Evolutionary conservation across 92 coral and sea anemone species (phyloP).

Genomic region (Porites evermanni): DNA sequence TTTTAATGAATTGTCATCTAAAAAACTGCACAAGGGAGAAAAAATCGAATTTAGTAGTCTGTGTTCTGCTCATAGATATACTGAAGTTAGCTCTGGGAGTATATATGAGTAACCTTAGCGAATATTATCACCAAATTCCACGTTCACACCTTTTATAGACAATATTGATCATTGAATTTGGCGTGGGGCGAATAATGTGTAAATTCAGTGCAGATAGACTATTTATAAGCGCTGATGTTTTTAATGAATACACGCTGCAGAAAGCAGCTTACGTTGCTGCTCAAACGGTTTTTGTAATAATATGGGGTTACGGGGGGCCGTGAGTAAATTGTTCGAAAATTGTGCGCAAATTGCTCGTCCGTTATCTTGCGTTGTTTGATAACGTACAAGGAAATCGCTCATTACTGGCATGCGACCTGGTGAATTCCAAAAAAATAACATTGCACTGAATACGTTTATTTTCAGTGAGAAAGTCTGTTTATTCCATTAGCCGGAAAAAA

Average conservation of each 20-base stretch:
- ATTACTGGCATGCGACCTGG: constrained; percentile 25
- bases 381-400: constrained; percentile 40
- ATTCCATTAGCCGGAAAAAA: constrained; percentile 51
- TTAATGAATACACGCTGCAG: not conserved
- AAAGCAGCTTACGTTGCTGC: not conserved
- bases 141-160: constrained; percentile 2
- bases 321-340: constrained; percentile 43
- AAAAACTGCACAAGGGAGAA: too few relatives aligned
- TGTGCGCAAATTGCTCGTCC: constrained; percentile 45
- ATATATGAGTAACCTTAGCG: not conserved
- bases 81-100: too few relatives aligned
- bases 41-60: too few relatives aligned
- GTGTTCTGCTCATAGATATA: too few relatives aligned
- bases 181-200: not conserved
- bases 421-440: constrained; percentile 45
- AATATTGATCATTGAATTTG: not conserved
- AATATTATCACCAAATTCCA: not conserved
- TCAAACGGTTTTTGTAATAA: constrained; percentile 5
- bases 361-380: constrained; percentile 35
- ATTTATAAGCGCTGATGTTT: not conserved
- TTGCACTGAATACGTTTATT: constrained; percentile 37
- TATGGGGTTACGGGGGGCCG: constrained; percentile 37
- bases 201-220: not conserved
- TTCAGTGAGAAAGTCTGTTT: constrained; percentile 55
- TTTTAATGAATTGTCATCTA: too few relatives aligned